These are phyloP conservation scores for Thereva nobilitata DNA, from an alignment of 2,888 invertebrate genomes.

Conservation along the genomic window DNA sequence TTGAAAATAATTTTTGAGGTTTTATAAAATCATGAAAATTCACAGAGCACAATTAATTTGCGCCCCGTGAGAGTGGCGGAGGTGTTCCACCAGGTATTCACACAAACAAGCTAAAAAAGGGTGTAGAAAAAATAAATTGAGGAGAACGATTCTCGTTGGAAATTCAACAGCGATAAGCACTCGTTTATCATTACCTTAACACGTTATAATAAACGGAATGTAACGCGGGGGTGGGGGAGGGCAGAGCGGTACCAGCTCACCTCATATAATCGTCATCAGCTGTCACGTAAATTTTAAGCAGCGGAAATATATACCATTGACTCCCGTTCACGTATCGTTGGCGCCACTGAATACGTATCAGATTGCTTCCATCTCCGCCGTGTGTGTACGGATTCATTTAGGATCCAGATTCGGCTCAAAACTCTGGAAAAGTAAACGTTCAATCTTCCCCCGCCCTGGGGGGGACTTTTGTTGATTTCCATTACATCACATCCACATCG, in stretches of 20 bases:
- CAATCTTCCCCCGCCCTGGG: conserved; percentile 6
- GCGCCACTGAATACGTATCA: no score
- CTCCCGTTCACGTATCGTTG: background rate
- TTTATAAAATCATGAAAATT: no score
- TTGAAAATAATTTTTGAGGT: no score
- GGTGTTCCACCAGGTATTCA: background rate
- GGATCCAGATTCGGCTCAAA: conserved; percentile 2
- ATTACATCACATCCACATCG: conserved; percentile 22
- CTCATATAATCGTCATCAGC: conserved; percentile 11
- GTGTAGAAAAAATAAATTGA: background rate
- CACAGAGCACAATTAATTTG: no score
- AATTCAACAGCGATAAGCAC: conserved; percentile 1
- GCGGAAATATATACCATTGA: conserved; percentile 20
- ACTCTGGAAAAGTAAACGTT: conserved; percentile 10
- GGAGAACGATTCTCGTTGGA: background rate
- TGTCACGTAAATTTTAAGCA: conserved; percentile 21
- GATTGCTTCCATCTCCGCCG: background rate
- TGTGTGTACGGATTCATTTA: background rate
- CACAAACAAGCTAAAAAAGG: background rate
- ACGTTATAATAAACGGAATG: background rate
- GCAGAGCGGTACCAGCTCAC: background rate
- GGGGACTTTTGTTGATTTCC: conserved; percentile 14
- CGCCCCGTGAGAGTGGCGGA: no score
- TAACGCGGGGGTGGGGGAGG: no score
- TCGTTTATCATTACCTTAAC: conserved; percentile 5